These are phyloP conservation scores for Calonectris borealis DNA, from an alignment of 2,113 vertebrate genomes.

Conservation along the genomic window DNA sequence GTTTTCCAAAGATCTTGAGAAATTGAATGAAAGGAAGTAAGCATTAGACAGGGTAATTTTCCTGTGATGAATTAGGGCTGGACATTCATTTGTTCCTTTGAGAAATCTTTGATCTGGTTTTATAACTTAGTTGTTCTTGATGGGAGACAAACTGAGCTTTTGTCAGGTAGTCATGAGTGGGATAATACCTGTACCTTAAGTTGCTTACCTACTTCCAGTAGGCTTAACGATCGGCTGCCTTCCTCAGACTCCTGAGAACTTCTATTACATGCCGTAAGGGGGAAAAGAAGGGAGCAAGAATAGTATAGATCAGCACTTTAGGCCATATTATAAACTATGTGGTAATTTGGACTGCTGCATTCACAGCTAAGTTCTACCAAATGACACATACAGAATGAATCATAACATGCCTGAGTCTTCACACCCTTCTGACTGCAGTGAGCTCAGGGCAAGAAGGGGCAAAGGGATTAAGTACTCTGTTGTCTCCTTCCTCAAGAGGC, in stretches of 20 bases:
- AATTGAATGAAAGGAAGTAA: slow-evolving; percentile 38
- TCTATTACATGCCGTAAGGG: neutral
- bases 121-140: slow-evolving; percentile 10
- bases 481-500: neutral
- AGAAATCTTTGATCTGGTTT: slow-evolving; percentile 60
- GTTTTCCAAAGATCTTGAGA: slow-evolving; percentile 37
- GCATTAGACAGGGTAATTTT: slow-evolving; percentile 45
- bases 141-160: neutral
- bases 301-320: neutral
- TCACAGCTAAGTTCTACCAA: slow-evolving; percentile 68
- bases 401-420: slow-evolving; percentile 30
- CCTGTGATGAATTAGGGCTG: slow-evolving; percentile 54
- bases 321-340: neutral
- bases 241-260: neutral
- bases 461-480: neutral
- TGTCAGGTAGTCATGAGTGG: neutral
- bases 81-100: slow-evolving; percentile 32
- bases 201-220: neutral
- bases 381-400: slow-evolving; percentile 64
- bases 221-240: neutral
- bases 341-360: slow-evolving; percentile 46
- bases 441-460: slow-evolving; percentile 38
- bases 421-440: slow-evolving; percentile 41
- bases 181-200: neutral
- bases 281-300: neutral